Evolutionary conservation across 2,797 vertebrate species (phyloP).

Genomic region (Orientallactaga sibirica): DNA sequence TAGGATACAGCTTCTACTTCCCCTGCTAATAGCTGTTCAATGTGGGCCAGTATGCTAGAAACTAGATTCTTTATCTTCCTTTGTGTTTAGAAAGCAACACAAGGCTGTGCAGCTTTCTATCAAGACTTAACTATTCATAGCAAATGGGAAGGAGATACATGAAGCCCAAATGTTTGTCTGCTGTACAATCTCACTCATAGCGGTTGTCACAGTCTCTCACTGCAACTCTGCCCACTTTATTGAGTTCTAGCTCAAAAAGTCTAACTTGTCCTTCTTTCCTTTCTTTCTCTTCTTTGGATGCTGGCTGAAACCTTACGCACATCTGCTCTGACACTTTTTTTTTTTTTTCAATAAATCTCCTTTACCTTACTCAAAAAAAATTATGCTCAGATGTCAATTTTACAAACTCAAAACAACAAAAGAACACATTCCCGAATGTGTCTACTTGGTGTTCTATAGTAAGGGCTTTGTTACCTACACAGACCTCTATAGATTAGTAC

Average conservation of each 20-base stretch:
- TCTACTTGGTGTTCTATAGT: neutral
- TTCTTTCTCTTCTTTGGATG: no score
- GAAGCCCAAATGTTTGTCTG: neutral
- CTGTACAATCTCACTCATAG: no score
- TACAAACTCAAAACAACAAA: neutral
- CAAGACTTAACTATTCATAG: neutral
- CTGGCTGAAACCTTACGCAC: no score
- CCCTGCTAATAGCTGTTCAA: neutral
- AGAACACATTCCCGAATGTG: neutral
- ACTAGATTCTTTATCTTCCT: neutral
- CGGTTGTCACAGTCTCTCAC: neutral
- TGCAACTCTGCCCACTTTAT: no score
- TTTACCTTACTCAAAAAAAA: neutral
- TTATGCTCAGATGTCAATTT: neutral
- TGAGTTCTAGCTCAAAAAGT: no score
- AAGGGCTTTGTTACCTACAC: neutral
- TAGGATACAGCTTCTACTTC: neutral
- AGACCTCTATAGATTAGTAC: constrained; percentile 12
- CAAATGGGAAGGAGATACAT: neutral
- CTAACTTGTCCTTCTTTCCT: no score
- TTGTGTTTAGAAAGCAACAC: no score
- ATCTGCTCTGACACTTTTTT: no score
- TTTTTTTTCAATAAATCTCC: no score
- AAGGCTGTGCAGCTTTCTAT: neutral
- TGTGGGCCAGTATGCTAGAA: neutral